A percentile compares a stretch with the other conserved stretches of the same genome.
phyloP scores from a whole-genome alignment of 2,797 vertebrate genomes.

The Moxostoma hubbsi region DNA sequence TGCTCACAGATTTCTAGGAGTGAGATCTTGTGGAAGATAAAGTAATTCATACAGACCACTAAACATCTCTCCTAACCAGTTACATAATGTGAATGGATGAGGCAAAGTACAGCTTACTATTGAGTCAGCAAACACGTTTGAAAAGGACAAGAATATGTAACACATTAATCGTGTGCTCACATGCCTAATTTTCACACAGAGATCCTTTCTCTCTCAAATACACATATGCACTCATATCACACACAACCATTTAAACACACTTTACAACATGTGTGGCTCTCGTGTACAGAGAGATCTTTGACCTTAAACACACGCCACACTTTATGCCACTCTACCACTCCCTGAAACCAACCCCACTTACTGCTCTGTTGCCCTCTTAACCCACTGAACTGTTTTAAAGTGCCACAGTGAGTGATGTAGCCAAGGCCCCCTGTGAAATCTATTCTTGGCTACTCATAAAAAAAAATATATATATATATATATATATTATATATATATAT shows the following conservation, averaged over 20 bases:
- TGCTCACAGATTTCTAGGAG: conserved; percentile 2
- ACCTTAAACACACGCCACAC: conserved; percentile 35
- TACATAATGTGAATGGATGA: conserved; percentile 20
- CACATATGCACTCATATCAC: conserved; percentile 24
- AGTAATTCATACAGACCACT: not conserved
- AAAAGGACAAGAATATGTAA: not conserved
- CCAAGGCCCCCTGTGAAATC: not conserved
- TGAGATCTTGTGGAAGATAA: not conserved
- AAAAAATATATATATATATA: too few species aligned
- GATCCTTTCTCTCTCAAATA: conserved; percentile 39
- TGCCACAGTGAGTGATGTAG: not conserved
- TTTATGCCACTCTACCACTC: conserved; percentile 4
- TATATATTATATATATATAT: too few species aligned
- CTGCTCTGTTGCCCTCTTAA: conserved; percentile 11
- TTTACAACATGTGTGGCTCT: conserved; percentile 21
- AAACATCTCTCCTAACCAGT: conserved; percentile 12
- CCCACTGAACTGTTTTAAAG: conserved; percentile 25
- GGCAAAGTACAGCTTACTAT: not conserved
- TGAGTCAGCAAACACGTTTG: conserved; percentile 34
- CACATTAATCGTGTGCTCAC: conserved; percentile 64
- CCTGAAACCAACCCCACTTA: not conserved
- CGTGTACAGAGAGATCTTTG: conserved; percentile 34
- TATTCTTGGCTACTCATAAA: not conserved
- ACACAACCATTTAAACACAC: conserved; percentile 1
- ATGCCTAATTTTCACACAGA: conserved; percentile 1